A percentile compares a stretch with the other conserved stretches of the same genome.
These are phyloP conservation scores for Chamaea fasciata DNA, from an alignment of 2,113 vertebrate genomes.

Conservation along the genomic window DNA sequence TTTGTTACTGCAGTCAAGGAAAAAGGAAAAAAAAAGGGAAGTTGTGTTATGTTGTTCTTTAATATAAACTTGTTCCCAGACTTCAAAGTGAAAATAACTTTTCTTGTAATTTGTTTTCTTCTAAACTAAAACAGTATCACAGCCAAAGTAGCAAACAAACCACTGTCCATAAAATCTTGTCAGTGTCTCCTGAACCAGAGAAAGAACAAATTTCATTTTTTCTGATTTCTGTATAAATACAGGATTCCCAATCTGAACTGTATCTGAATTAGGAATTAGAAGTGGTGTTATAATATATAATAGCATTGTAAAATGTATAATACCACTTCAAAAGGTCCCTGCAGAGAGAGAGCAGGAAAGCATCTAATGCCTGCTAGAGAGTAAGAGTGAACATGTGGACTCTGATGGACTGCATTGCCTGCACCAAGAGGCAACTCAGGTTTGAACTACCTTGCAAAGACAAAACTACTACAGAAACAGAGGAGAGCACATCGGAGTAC, in stretches of 20 bases:
- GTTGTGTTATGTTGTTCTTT: background rate
- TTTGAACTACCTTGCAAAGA: background rate
- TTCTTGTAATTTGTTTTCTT: background rate
- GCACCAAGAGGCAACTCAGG: background rate
- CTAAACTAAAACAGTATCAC: background rate
- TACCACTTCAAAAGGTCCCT: background rate
- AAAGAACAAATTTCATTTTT: background rate
- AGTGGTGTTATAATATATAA: background rate
- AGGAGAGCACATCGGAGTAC: background rate
- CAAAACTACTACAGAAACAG: background rate
- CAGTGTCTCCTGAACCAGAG: background rate
- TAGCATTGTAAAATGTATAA: background rate
- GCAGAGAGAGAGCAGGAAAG: background rate
- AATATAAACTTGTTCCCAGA: background rate
- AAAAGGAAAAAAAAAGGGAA: background rate
- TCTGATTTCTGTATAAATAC: background rate
- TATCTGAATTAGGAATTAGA: background rate
- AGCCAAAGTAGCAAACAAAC: background rate
- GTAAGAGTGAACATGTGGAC: background rate
- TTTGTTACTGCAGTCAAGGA: slow-evolving; percentile 81
- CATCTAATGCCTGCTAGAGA: background rate
- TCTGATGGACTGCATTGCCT: background rate
- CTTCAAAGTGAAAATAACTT: background rate
- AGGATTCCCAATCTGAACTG: background rate
- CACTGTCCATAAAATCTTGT: background rate